Percentiles rank a stretch among this genome's conserved stretches.
These are phyloP conservation scores for Drosophila pallidifrons DNA, from an alignment of 1,140 invertebrate species.

Conservation along the genomic window DNA sequence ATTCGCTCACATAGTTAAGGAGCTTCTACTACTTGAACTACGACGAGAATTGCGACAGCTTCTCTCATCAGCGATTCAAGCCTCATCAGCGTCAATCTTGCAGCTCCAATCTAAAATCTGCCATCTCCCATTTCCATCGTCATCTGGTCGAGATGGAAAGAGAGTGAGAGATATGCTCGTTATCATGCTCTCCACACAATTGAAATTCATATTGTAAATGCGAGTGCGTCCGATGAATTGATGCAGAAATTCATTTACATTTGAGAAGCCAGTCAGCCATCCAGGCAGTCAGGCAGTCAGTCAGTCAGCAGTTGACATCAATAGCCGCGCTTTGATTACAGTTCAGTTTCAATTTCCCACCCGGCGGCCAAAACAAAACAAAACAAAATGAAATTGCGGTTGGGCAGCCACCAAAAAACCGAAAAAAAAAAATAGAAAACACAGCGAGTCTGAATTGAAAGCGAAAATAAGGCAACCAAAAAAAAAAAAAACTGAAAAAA, in stretches of 20 bases:
- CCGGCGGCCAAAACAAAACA: constrained; percentile 57
- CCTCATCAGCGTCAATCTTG: not conserved
- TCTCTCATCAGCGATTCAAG: not conserved
- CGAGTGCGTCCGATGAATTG: constrained; percentile 55
- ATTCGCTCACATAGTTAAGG: not conserved
- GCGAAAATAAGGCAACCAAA: constrained; percentile 18
- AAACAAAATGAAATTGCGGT: constrained; percentile 65
- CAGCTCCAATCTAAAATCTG: constrained; percentile 2
- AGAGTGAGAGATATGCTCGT: constrained; percentile 2
- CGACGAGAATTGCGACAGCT: not conserved
- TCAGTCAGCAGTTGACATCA: constrained; percentile 57
- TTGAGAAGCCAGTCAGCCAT: constrained; percentile 22
- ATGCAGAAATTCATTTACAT: constrained; percentile 76
- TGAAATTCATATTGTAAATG: constrained; percentile 74
- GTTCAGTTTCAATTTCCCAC: constrained; percentile 69
- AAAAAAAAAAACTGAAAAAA: not conserved
- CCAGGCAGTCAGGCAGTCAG: not conserved
- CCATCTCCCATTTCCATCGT: not conserved
- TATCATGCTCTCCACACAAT: constrained; percentile 28
- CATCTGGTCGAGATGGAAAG: too few relatives aligned
- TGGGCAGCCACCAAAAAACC: not conserved
- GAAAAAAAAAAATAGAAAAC: constrained; percentile 11
- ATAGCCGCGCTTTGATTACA: constrained; percentile 76
- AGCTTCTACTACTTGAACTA: too few relatives aligned
- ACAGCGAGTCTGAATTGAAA: constrained; percentile 2